These are phyloP conservation scores for Ethmia dodecea DNA, from an alignment of 2,888 invertebrate genomes.

Conservation along the genomic window DNA sequence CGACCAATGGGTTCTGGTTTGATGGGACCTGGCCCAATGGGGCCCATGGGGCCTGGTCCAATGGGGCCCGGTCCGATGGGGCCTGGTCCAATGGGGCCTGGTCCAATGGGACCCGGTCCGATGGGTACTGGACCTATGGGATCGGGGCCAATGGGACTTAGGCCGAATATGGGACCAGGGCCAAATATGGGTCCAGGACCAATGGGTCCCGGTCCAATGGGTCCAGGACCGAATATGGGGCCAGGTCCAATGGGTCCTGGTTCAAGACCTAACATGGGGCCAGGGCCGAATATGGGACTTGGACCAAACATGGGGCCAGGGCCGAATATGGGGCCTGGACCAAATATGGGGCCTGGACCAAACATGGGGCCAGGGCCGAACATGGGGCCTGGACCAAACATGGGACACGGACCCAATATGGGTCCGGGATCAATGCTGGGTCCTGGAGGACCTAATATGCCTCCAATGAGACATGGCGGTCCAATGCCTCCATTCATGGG, in stretches of 20 bases:
- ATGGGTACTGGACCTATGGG: conserved; percentile 27
- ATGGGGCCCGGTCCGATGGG: conserved; percentile 18
- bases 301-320: conserved; percentile 22
- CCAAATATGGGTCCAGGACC: conserved; percentile 18
- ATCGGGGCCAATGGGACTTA: conserved; percentile 28
- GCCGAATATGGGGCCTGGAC: conserved; percentile 27
- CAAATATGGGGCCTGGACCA: conserved; percentile 24
- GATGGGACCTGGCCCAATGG: conserved; percentile 22
- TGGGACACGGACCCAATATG: conserved; percentile 24
- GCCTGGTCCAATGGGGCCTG: conserved; percentile 21
- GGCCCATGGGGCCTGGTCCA: conserved; percentile 17
- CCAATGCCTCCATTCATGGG: conserved; percentile 45
- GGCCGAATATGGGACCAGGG: conserved; percentile 20
- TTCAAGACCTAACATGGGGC: conserved; percentile 19
- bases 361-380: conserved; percentile 23
- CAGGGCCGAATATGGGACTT: conserved; percentile 26
- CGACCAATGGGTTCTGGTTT: conserved; percentile 26
- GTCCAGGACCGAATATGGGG: conserved; percentile 24
- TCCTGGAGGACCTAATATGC: conserved; percentile 18
- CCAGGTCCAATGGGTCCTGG: conserved; percentile 24
- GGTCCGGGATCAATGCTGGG: conserved; percentile 23
- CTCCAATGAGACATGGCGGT: conserved; percentile 27
- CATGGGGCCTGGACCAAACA: conserved; percentile 22
- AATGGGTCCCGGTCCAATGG: conserved; percentile 28
- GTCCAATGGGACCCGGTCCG: conserved; percentile 26